phyloP scores from a whole-genome alignment of 1,140 invertebrate genomes.

The Rhyzopertha dominica region DNA sequence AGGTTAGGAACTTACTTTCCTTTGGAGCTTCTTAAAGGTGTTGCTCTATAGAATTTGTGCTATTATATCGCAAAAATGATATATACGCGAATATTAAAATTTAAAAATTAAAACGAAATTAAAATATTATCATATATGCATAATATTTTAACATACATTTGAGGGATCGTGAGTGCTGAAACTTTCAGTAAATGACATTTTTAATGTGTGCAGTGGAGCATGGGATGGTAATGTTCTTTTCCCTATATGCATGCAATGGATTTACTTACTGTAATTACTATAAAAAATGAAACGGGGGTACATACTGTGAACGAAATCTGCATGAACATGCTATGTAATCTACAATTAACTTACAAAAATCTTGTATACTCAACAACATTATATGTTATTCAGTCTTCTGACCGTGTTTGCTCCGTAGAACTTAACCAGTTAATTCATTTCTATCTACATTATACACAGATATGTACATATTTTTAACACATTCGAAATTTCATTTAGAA shows the following conservation, averaged over 20 bases:
- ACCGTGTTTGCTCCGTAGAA: conserved; percentile 32
- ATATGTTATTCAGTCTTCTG: conserved; percentile 32
- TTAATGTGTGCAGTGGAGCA: too few relatives aligned
- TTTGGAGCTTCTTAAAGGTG: too few relatives aligned
- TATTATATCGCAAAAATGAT: too few relatives aligned
- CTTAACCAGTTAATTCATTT: conserved; percentile 16
- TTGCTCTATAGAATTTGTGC: too few relatives aligned
- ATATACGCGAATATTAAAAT: too few relatives aligned
- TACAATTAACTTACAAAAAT: conserved; percentile 9
- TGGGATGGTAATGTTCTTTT: too few relatives aligned
- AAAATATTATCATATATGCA: too few relatives aligned
- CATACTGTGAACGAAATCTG: neutral
- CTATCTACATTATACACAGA: conserved; percentile 25
- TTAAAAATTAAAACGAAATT: too few relatives aligned
- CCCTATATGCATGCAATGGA: conserved; percentile 8
- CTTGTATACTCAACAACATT: conserved; percentile 7
- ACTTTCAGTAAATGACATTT: too few relatives aligned
- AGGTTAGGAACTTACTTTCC: too few relatives aligned
- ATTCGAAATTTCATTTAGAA: conserved; percentile 16
- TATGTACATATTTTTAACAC: conserved; percentile 24
- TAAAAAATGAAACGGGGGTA: neutral
- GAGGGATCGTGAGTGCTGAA: too few relatives aligned
- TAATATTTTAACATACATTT: too few relatives aligned
- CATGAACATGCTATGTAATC: conserved; percentile 1
- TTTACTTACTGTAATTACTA: conserved; percentile 1